Evolutionary conservation across 1,140 invertebrate species (phyloP).

Genomic region (Drosophila serrata): DNA sequence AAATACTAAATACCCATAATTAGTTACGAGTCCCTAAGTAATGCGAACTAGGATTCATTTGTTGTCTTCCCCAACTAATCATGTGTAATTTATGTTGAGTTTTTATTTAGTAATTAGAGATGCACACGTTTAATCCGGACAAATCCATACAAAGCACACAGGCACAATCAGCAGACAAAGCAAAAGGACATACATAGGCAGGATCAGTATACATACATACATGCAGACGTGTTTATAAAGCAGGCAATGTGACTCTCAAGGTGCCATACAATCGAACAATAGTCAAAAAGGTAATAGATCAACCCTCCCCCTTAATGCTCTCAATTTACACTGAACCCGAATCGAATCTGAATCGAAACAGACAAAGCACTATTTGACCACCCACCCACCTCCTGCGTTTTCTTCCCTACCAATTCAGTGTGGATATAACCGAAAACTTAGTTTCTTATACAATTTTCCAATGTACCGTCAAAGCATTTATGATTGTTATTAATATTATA

Average conservation of each 20-base stretch:
- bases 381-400: constrained; percentile 1
- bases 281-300: constrained; percentile 48
- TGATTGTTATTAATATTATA: constrained; percentile 78
- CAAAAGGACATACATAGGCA: constrained; percentile 26
- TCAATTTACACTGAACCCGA: constrained; percentile 10
- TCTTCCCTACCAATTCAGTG: constrained; percentile 26
- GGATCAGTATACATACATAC: neutral
- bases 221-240: constrained; percentile 12
- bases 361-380: constrained; percentile 1
- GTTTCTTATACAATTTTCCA: constrained; percentile 75
- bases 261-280: constrained; percentile 74
- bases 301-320: constrained; percentile 1
- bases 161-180: constrained; percentile 4
- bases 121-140: constrained; percentile 41
- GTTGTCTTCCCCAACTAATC: constrained; percentile 74
- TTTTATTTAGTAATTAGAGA: constrained; percentile 72
- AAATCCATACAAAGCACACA: constrained; percentile 51
- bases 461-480: constrained; percentile 84
- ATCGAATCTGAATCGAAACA: constrained; percentile 5
- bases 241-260: constrained; percentile 71
- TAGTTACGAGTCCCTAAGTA: constrained; percentile 17
- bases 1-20: constrained; percentile 42
- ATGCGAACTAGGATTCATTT: constrained; percentile 53
- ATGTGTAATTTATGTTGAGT: constrained; percentile 77
- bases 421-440: constrained; percentile 62